Conservation (phyloP, 1,140 invertebrate genomes). For the Zaprionus kolodkinae region DNA sequence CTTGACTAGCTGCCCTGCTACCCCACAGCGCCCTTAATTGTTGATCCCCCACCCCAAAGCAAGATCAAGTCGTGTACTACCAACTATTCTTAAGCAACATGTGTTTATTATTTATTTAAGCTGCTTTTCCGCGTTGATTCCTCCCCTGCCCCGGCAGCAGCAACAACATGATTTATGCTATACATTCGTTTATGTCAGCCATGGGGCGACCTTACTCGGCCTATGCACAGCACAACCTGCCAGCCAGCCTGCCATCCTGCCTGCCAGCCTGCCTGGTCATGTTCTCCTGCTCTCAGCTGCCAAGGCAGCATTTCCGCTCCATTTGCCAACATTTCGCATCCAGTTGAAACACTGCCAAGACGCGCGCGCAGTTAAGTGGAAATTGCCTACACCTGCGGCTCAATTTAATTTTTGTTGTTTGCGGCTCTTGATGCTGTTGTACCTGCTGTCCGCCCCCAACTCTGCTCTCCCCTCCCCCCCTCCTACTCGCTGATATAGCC, state of each 20-base stretch:
- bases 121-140: conserved; percentile 42
- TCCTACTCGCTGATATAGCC: not conserved
- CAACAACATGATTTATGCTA: conserved; percentile 68
- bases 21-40: conserved; percentile 26
- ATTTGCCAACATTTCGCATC: conserved; percentile 59
- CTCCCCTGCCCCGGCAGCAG: conserved; percentile 29
- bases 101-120: conserved; percentile 78
- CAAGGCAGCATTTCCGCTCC: conserved; percentile 70
- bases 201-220: not conserved
- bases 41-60: not conserved
- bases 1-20: not conserved
- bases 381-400: conserved; percentile 82
- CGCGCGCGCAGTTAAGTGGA: conserved; percentile 72
- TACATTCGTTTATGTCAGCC: conserved; percentile 71
- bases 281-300: conserved; percentile 15
- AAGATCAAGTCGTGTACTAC: conserved; percentile 30
- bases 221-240: not conserved
- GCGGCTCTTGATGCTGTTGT: conserved; percentile 28
- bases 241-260: not conserved
- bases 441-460: conserved; percentile 34
- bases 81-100: conserved; percentile 70
- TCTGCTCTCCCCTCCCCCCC: no score
- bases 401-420: conserved; percentile 78
- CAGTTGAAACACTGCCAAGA: conserved; percentile 73
- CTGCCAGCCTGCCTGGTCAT: conserved; percentile 1